Conservation (phyloP, 2,113 vertebrate species). For the Poeciliopsis turrubarensis region DNA sequence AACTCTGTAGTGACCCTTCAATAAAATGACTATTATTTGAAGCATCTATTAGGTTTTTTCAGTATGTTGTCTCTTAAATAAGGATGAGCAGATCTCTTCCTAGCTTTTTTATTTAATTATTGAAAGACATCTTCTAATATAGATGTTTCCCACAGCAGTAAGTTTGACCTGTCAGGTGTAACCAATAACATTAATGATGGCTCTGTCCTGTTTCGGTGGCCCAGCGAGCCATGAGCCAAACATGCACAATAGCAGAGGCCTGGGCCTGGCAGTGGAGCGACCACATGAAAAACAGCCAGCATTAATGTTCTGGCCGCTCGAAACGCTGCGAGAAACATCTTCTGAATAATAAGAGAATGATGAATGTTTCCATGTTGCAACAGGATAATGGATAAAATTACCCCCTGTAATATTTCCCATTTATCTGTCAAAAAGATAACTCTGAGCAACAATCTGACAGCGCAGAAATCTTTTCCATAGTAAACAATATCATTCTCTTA, state of each 20-base stretch:
- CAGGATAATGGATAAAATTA: constrained; percentile 8
- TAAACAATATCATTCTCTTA: constrained; percentile 27
- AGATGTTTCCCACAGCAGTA: constrained; percentile 55
- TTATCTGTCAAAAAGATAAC: constrained; percentile 33
- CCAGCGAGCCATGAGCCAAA: constrained; percentile 53
- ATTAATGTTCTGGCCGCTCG: constrained; percentile 30
- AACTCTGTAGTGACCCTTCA: too few relatives aligned
- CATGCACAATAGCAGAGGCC: constrained; percentile 42
- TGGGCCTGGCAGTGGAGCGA: constrained; percentile 38
- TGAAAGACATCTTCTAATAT: constrained; percentile 30
- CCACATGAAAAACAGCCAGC: constrained; percentile 37
- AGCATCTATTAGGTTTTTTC: too few relatives aligned
- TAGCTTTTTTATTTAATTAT: too few relatives aligned
- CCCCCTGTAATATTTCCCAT: constrained; percentile 4
- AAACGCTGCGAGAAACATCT: constrained; percentile 27
- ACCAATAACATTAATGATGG: constrained; percentile 61
- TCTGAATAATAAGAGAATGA: constrained; percentile 38
- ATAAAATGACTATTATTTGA: too few relatives aligned
- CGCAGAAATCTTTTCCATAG: constrained; percentile 3
- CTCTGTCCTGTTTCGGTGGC: constrained; percentile 53
- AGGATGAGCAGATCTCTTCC: too few relatives aligned
- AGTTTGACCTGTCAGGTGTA: constrained; percentile 61
- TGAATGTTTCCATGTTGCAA: constrained; percentile 9
- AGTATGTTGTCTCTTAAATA: too few relatives aligned
- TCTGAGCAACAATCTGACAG: constrained; percentile 14